A percentile compares a stretch with the other conserved stretches of the same genome.
These are phyloP conservation scores for Ceratitis capitata DNA, from an alignment of 1,140 invertebrate species.

Conservation along the genomic window DNA sequence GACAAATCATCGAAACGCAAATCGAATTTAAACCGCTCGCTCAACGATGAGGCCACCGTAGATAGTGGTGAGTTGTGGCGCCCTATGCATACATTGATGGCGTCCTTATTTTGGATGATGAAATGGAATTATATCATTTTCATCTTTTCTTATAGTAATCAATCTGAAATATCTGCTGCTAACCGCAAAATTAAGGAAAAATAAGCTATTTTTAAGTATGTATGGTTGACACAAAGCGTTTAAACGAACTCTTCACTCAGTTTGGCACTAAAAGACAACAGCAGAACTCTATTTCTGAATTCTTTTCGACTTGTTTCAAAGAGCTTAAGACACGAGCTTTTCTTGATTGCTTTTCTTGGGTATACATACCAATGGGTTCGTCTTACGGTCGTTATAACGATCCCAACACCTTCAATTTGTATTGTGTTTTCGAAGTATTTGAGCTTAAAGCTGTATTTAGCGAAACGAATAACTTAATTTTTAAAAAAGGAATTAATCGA, in stretches of 20 bases:
- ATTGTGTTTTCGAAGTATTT: no score
- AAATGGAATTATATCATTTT: constrained; percentile 21
- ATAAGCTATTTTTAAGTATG: constrained; percentile 36
- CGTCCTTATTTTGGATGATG: not conserved
- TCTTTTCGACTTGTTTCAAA: no score
- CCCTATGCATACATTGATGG: not conserved
- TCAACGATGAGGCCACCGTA: constrained; percentile 69
- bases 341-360: no score
- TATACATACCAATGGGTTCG: no score
- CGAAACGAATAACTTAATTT: no score
- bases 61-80: constrained; percentile 61
- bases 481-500: no score
- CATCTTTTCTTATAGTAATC: constrained; percentile 31
- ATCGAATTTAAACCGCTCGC: constrained; percentile 72
- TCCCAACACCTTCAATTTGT: no score
- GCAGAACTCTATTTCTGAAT: not conserved
- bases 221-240: not conserved
- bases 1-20: constrained; percentile 75
- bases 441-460: no score
- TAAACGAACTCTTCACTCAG: not conserved
- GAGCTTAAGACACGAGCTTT: no score
- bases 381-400: no score
- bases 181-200: constrained; percentile 34
- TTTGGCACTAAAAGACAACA: not conserved
- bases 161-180: constrained; percentile 35